A percentile compares a stretch with the other conserved stretches of the same genome.
Conservation (phyloP, 2,888 invertebrate species). For the Eristalis arbustorum region DNA sequence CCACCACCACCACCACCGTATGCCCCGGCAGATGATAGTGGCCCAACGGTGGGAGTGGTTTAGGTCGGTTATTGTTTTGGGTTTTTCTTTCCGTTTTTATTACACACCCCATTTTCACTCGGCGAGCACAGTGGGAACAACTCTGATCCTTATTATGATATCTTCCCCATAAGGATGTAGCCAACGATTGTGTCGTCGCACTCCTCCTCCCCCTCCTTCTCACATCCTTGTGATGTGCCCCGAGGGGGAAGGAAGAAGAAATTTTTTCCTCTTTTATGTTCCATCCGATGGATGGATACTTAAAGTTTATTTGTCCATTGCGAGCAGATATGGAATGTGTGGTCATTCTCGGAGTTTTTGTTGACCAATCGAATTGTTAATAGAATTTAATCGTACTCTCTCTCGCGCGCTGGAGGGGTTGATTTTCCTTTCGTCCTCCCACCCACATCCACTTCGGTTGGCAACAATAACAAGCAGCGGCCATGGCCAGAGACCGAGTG, state of each 20-base stretch:
- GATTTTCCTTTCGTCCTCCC: slow-evolving; percentile 14
- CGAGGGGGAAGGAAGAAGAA: neutral
- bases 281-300: slow-evolving; percentile 61
- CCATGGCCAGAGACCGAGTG: neutral
- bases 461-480: slow-evolving; percentile 42
- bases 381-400: slow-evolving; percentile 63
- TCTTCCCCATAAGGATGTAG: slow-evolving; percentile 63
- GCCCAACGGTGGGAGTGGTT: slow-evolving; percentile 63
- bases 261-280: slow-evolving; percentile 45
- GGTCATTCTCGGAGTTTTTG: slow-evolving; percentile 67
- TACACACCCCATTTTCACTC: slow-evolving; percentile 50
- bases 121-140: slow-evolving; percentile 53
- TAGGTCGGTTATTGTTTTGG: slow-evolving; percentile 68
- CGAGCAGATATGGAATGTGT: slow-evolving; percentile 67
- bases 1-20: neutral
- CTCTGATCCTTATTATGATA: slow-evolving; percentile 68
- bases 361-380: slow-evolving; percentile 71
- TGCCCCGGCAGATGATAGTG: neutral
- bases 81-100: slow-evolving; percentile 40
- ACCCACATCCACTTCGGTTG: neutral
- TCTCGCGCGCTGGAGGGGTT: slow-evolving; percentile 27
- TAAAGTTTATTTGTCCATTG: slow-evolving; percentile 70
- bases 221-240: neutral
- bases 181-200: slow-evolving; percentile 40
- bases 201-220: neutral